Base-by-base conservation (phyloP, 2,888 invertebrate genomes). In the Callimorpha dominula region DNA sequence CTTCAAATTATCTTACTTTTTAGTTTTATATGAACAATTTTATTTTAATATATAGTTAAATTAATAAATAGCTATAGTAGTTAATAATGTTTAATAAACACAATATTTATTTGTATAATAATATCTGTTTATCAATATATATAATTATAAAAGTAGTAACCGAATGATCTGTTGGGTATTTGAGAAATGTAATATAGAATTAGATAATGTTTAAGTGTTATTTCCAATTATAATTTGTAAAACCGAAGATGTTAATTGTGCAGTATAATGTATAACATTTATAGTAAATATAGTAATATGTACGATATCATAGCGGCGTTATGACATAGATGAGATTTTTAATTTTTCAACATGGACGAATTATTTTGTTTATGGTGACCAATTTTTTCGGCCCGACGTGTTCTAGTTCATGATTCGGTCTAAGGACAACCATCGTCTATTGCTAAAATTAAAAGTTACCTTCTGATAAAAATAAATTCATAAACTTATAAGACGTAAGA, bases 181-280 rank as follows among this genome's bases (percentile, higher is more conserved):
- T 76, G 75, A 84, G 70, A 79, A 78, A 66, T 85, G 89, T 90
- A 88, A 89, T 91, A 89, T 86, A 90, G 76, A 70, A 77, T 67
- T 84, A 83, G 82, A 87, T 88, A 72, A 86, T 78, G 67, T 79
- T 81, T 89, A 94, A 94, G 92, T 94, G 95, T 94, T 95, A 92
- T 87, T 91, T 91, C 92, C 83, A 83, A 77, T 78, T 87, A 85
- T 87, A 72, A 86, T 86, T 87, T 88, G 83, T 85, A 84, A 80
- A 84, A 84, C 77, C 71, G 78, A 83, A 73, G 78, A 82, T 89
- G 87, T 91, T 90, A 82, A 81, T 89, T 91, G 91, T 91, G 89
- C 89, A 86, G 85, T 86, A 86, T 86, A 72, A 75, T 75, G 60
- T 70, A 76, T 78, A 78, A 74, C 74, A 74, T 68, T 73, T 60